A percentile compares a stretch with the other conserved stretches of the same genome.
Evolutionary conservation across 2,888 invertebrate species (phyloP).

Genomic region (Dione vanillae): DNA sequence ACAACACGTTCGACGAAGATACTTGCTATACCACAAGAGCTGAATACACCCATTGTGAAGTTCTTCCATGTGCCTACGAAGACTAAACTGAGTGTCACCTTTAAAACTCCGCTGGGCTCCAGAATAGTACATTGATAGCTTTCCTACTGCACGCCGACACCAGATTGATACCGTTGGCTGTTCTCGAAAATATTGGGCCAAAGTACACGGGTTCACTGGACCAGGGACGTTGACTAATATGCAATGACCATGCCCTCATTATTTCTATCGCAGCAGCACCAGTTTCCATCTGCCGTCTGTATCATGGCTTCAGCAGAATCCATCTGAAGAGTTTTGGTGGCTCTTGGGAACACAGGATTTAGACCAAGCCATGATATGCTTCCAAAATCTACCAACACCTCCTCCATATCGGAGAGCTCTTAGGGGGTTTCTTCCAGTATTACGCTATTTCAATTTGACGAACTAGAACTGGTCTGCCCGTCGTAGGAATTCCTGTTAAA

Average conservation of each 20-base stretch:
- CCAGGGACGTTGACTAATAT: constrained; percentile 87
- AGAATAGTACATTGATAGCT: no score
- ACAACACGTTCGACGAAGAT: no score
- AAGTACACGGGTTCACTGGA: constrained; percentile 84
- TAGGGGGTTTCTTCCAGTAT: constrained; percentile 88
- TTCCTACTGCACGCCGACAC: constrained; percentile 84
- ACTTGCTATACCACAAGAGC: no score
- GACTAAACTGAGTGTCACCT: no score
- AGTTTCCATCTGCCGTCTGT: constrained; percentile 83
- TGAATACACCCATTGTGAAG: no score
- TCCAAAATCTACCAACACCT: constrained; percentile 57
- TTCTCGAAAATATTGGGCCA: constrained; percentile 90
- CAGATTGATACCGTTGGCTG: constrained; percentile 84
- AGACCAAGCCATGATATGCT: constrained; percentile 53
- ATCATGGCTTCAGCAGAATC: constrained; percentile 71
- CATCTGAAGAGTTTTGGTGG: constrained; percentile 61
- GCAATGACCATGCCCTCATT: constrained; percentile 87
- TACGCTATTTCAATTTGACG: constrained; percentile 85
- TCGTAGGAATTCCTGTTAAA: constrained; percentile 80
- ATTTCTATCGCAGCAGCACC: constrained; percentile 88
- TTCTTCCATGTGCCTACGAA: no score
- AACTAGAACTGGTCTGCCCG: constrained; percentile 85
- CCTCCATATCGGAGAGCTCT: constrained; percentile 78
- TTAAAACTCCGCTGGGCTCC: no score
- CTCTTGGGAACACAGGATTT: constrained; percentile 86